Conservation (phyloP, 2,888 invertebrate genomes). For the Vandiemenella viatica region DNA sequence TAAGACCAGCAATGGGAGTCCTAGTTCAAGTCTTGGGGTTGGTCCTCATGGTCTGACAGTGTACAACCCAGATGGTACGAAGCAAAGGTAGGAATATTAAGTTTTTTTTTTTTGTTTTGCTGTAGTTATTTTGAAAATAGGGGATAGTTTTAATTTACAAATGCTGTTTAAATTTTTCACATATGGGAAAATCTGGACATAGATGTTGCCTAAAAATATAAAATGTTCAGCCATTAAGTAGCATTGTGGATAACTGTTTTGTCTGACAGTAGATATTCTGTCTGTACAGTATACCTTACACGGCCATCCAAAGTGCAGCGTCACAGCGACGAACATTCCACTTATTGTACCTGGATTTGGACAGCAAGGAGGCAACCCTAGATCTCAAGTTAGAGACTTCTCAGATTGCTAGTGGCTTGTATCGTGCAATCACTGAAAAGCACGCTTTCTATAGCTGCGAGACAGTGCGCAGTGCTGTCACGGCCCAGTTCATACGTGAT, state of each 20-base stretch:
- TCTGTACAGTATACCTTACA: constrained; percentile 55
- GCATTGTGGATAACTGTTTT: no score
- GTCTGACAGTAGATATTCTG: not conserved
- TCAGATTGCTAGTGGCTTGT: constrained; percentile 65
- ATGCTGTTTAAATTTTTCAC: no score
- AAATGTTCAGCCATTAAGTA: no score
- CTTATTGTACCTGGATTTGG: constrained; percentile 52
- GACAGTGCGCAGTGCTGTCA: constrained; percentile 74
- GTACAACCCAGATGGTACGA: constrained; percentile 33
- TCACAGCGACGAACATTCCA: constrained; percentile 60
- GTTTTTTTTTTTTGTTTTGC: not conserved
- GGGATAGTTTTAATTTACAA: constrained; percentile 8
- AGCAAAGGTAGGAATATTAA: constrained; percentile 14
- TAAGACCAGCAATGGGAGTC: constrained; percentile 39
- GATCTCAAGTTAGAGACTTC: constrained; percentile 69
- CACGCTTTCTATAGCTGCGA: constrained; percentile 89
- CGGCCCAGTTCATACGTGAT: constrained; percentile 77
- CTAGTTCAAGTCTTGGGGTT: constrained; percentile 44
- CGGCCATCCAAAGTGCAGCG: constrained; percentile 64
- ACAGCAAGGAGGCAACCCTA: constrained; percentile 50
- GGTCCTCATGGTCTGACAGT: constrained; percentile 72
- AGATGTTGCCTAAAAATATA: no score
- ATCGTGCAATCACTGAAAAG: constrained; percentile 77
- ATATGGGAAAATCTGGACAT: no score
- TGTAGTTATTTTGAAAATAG: not conserved